Evolutionary conservation across 2,113 vertebrate genomes (phyloP), one percentile per base, ranked within the genome.

Genomic region (Oreochromis niloticus): DNA sequence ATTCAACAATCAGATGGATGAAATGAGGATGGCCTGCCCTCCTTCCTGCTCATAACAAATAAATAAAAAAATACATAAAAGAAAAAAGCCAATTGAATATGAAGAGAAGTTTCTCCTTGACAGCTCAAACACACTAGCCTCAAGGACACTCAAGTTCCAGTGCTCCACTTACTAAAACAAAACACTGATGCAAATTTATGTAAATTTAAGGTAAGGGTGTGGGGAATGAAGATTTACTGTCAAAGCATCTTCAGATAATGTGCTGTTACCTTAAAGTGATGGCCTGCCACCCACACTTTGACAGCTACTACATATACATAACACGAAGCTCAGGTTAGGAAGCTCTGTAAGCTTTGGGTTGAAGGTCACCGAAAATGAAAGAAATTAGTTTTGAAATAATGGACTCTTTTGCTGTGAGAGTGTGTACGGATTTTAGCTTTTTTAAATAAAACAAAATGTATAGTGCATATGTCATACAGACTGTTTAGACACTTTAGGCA

Each of bases 111-210:
- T 93, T 95, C 85, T 92, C 92, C 92, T 93, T 93, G 88, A 83
- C 83, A 84, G 88, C 78, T 85, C 27, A 19, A 90, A 89, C 83
- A 93, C 81, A 91, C 43, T 3, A n/a, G 78, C 57, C 50, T 92
- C 86, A 96, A 94, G 94, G 94, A 93, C 92, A 82, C 24, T 80
- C 39, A 85, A 81, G 78, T 91, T 61, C 57, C 78, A 19, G 19
- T 83, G 80, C n/a, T 24, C 61, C 83, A 89, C 78, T 91, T 87
- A 84, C 82, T 68, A 57, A 73, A 82, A 82, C 48, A 63, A 81
- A 89, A 91, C 85, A 89, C 75, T 6, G 3, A 93, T 94, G 87
- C 85, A 91, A 90, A 88, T 94, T 82, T 94, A 91, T 95, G 93
- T 90, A 94, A 94, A 93, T 92, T 81, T 46, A 50, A 83, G 46